Evolutionary conservation across 92 coral and sea anemone genomes (phyloP), one percentile per base, ranked within the genome.

Genomic region (Porites cylindrica): DNA sequence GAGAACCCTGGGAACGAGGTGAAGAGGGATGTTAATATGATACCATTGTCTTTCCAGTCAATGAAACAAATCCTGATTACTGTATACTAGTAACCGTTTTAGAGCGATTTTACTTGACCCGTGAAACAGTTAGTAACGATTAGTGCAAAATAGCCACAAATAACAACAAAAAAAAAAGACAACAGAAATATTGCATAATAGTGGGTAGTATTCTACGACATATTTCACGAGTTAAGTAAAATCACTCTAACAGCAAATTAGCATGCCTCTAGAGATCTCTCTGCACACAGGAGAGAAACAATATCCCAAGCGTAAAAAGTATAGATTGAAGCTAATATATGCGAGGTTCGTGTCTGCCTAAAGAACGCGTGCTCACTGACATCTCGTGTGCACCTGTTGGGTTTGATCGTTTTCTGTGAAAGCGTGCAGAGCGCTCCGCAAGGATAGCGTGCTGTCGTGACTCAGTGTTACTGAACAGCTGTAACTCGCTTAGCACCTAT

Each of bases 381-480:
- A 69, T 52, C 85, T 58, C 69, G 76, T 67, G 53, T 17, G 66
- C 66, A 52, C 43, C 76, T 76, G 24, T 65, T 17, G 69, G 5
- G 60, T 81, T 81, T 70, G 52, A 69, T 52, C 75, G 76, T 68
- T 68, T 69, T 51, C 66, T 13, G 52, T 53, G 54, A 68, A 26
- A 68, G 76, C 54, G 85, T 81, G 85, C 76, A 68, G 76, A 26
- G 69, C 75, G 77, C 86, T 14, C 86, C 12, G 60, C 50, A 29
- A 70, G 78, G n/a, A 56, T 38, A 82, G 67, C 70, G 86, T 58
- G 21, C 60, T 82, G 43, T 71, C 78, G 85, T 82, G 86, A 16
- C 16, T 18, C 78, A 56, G 86, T 82, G 43, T 32, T 32, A 29
- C 26, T 24, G 26, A 24, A 26, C 43, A 32, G 4, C 43, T 32